Evolutionary conservation across 2,113 vertebrate species (phyloP).

Genomic region (Opisthocomus hoazin): DNA sequence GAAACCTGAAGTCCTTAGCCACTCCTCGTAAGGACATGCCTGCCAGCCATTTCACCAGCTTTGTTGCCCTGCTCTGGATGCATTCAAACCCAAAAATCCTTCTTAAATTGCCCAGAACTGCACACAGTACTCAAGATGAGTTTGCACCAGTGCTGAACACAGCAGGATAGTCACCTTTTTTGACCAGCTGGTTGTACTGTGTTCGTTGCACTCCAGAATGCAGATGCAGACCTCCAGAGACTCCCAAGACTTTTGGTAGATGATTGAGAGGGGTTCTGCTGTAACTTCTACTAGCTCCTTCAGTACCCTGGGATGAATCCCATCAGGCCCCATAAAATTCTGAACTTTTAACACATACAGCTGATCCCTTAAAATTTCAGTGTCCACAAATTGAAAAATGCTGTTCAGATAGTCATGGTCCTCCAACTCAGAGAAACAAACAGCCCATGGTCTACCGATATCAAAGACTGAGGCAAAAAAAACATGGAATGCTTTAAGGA

Average conservation of each 20-base stretch:
- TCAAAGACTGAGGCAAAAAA: neutral
- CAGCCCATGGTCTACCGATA: neutral
- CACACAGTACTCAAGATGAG: neutral
- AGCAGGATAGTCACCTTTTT: fast-evolving
- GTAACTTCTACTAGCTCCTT: neutral
- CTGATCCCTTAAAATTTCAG: neutral
- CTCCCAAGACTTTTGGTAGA: neutral
- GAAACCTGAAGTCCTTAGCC: neutral
- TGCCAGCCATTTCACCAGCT: neutral
- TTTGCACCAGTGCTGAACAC: neutral
- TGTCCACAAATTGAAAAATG: neutral
- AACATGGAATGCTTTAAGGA: neutral
- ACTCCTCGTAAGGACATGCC: neutral
- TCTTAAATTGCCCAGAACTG: neutral
- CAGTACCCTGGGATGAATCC: neutral
- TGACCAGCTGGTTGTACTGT: fast-evolving
- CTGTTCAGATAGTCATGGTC: neutral
- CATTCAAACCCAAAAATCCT: neutral
- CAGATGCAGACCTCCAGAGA: neutral
- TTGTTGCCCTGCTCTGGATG: neutral
- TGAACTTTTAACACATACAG: neutral
- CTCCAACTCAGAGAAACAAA: neutral
- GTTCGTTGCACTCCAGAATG: neutral
- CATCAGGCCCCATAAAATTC: neutral
- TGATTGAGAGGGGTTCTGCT: neutral